Evolutionary conservation across 2,113 vertebrate species (phyloP), one percentile per base, ranked within the genome.

Genomic region (Cyanoderma ruficeps): DNA sequence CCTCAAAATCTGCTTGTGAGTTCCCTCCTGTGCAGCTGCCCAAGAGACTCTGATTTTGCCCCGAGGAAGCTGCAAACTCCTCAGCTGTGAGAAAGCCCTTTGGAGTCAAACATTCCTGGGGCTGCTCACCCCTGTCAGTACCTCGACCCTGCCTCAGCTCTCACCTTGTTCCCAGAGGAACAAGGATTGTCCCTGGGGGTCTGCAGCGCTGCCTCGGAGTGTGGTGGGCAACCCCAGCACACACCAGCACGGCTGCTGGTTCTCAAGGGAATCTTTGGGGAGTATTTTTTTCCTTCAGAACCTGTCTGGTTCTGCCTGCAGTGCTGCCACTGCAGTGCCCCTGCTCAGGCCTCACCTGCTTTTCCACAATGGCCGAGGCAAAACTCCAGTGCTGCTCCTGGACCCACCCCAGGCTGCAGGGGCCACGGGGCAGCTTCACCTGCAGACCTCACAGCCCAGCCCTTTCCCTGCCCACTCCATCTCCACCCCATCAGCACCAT

Each of bases 291-390:
- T 42, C 11, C 33, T 53, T 69, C 72, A 78, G 24, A 87, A 67
- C 24, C 1, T 1, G 1, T 14, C 64, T 53, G 75, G 6, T 47
- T 69, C 76, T n/a, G 39, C 64, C 72, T 20, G 28, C 75, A 42
- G 65, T 10, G 42, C 65, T 86, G 64, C 59, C 53, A 39, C 53
- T 7, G 25, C 60, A 47, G 56, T 23, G 33, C 27, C 67, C 31
- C 49, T 64, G 63, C 71, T 41, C 31, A 37, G 25, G 19, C 37
- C 55, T 69, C 76, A 25, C 7, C 56, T 67, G 84, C 42, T 94
- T 28, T 65, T 18, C 35, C 8, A 3, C 4, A 57, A 53, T 0
- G 8, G 70, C 74, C 0, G 0, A 82, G 91, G 57, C 53, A 57
- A 49, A 72, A 47, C 67, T 42, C 49, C 0, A 0, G 31, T 12